Base-by-base conservation (phyloP, 2,797 vertebrate species). In the Acropternis orthonyx region DNA sequence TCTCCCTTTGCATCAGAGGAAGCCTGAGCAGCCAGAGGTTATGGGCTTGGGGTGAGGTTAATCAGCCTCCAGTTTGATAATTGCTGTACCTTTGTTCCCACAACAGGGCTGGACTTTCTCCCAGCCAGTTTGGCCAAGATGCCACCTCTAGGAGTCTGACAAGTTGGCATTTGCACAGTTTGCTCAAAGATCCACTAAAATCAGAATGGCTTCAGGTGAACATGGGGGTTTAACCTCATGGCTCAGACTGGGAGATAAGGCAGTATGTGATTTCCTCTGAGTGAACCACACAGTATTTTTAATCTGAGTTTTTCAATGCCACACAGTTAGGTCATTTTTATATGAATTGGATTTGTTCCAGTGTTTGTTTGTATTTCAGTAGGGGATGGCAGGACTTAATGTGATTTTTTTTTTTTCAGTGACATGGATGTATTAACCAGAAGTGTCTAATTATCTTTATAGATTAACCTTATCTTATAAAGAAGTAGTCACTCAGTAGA, bases 401-500 rank as follows among this genome's bases (percentile, higher is more conserved):
- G 61, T 41, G 66, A 13, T 43, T 32, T 92, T 90, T 75, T 89
- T 32, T 49, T 43, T 43, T 19, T 41, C 69, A 41, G 41, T 79
- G 92, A 92, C 27, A 56, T 66, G 92, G 81, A 92, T 7, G 5
- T 91, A 96, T 95, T 95, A 96, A 95, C 79, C 56, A 93, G 83
- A 88, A 92, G 59, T 49, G 59, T 96, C 93, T 92, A 95, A 96
- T 96, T 96, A 93, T 93, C 89, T 93, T 92, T 96, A 96, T 96
- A 91, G 94, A 96, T 95, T 95, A 96, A 94, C 91, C 76, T 96
- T 95, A 93, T 95, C 89, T 95, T 89, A 94, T 94, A 90, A 95
- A 94, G 84, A 37, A 89, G 86, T 66, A 91, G 94, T 92, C 83
- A 59, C 76, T 95, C 91, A 87, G 79, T 63, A 34, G 82, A 72